Base-by-base conservation (phyloP, 2,888 invertebrate species). In the Chymomyza procnemis region DNA sequence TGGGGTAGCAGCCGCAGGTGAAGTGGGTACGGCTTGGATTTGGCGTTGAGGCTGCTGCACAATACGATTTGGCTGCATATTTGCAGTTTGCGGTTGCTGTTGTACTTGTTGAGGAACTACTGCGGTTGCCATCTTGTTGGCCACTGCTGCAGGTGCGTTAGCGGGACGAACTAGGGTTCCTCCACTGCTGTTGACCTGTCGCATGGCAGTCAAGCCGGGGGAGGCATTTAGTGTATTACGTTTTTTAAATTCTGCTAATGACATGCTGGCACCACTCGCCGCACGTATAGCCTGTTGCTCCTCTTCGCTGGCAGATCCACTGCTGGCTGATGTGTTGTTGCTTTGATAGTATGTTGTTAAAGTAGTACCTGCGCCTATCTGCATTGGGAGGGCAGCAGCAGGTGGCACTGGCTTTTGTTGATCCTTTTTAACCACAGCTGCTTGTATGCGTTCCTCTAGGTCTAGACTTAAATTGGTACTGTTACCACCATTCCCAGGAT, bases 361-460 rank as follows among this genome's bases (percentile, higher is more conserved):
- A 1, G 90, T 89, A 8, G 90, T 89, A 1, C 73, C 73, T 12
- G 77, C 69, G 4, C 74, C 79, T 14, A 76, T 30, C 52, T 69
- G 76, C 61, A 74, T 61, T 1, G 74, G 61, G 62, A 71, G 34
- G 1, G 5, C 21, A 64, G 74, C 48, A 66, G 78, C 34, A 56
- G 60, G n/a, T n/a, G n/a, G 34, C 12, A 88, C 74, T 2, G 81
- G 70, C 57, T 88, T 80, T 47, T 86, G 85, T 57, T 89, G 90
- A 30, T 90, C 88, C 64, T 90, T 90, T 52, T 90, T 90, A 0
- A 91, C 87, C 21, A 90, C 88, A 0, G 88, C 89, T 0, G 91
- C 90, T 71, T 90, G 89, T 41, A 91, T 90, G 61, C 90, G 88
- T 2, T 91, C 91, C 74, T 91, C 91, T 41, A 91, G 74, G 63